These are phyloP conservation scores for Podarcis lilfordi DNA, from an alignment of 2,797 vertebrate species.

Conservation along the genomic window DNA sequence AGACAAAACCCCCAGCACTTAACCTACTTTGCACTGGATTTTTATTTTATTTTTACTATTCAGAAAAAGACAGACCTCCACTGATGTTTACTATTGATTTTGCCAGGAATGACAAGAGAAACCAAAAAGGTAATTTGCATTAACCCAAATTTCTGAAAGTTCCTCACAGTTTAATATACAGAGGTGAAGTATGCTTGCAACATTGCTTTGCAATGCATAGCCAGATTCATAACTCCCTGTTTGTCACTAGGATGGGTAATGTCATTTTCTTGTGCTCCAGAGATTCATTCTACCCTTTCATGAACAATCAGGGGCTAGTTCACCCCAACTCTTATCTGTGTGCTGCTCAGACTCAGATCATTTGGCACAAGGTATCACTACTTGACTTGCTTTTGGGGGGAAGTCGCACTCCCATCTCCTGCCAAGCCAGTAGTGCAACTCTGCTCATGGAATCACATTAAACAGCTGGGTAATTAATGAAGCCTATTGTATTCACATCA, in stretches of 20 bases:
- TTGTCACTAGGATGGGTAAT: neutral
- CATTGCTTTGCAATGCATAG: neutral
- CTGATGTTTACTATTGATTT: neutral
- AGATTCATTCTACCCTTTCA: neutral
- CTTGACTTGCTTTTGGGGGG: constrained; percentile 22
- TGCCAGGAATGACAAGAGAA: neutral
- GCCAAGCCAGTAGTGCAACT: constrained; percentile 1
- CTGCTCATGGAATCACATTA: constrained; percentile 27
- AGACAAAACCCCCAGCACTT: neutral
- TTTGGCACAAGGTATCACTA: constrained; percentile 57
- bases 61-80: neutral
- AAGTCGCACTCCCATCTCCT: neutral
- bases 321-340: constrained; percentile 44
- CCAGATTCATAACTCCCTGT: neutral
- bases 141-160: neutral
- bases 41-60: neutral
- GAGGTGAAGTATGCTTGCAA: fast-evolving
- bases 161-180: neutral
- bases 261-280: fast-evolving
- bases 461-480: constrained; percentile 55
- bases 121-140: neutral
- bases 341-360: constrained; percentile 51
- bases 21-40: neutral
- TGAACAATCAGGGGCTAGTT: constrained; percentile 14
- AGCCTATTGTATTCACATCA: constrained; percentile 37